Evolutionary conservation across 2,888 invertebrate species (phyloP), one percentile per base, ranked within the genome.

Genomic region (Argyresthia goedartella): DNA sequence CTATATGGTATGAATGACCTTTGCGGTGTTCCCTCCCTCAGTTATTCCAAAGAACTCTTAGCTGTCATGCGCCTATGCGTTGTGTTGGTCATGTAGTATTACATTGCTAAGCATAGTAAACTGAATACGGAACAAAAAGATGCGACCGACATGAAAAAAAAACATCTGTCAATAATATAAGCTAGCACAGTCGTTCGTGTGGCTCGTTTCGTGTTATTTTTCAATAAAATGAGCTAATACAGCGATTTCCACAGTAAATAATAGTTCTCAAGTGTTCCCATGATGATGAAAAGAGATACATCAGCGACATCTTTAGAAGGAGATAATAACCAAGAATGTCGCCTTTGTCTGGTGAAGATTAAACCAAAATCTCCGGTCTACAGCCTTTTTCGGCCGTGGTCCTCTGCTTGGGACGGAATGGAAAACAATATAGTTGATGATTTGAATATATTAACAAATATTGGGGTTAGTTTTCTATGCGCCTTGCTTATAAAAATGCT

Each of bases 381-480:
- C 45, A 65, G 73, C 59, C 61, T 81, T 53, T 77, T 52, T 44
- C 49, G 44, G 9, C 48, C 47, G 11, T 52, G 54, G 54, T 39
- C 45, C 13, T 67, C 70, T 6, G 64, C 69, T 3, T 79, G 76
- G 75, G 59, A 64, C 0, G 73, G 73, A 7, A 72, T 74, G 69
- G 71, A 67, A 49, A 57, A 60, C 15, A 71, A 73, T 4, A 69
- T 82, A 54, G 84, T 79, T 1, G 71, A 75, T 14, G 80, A 81
- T 56, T 58, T 84, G 47, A 62, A 67, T 7, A 76, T 67, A 56
- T 54, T 82, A 43, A 66, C 78, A 0, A 67, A 72, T 56, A 57
- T 85, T 54, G 64, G 77, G 71, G 85, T 84, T 56, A 57, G 60
- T 59, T 13, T 25, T 6, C 25, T 25, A 6, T 25, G 25, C 25